phyloP scores from a whole-genome alignment of 2,113 vertebrate species.

The Coturnix japonica region DNA sequence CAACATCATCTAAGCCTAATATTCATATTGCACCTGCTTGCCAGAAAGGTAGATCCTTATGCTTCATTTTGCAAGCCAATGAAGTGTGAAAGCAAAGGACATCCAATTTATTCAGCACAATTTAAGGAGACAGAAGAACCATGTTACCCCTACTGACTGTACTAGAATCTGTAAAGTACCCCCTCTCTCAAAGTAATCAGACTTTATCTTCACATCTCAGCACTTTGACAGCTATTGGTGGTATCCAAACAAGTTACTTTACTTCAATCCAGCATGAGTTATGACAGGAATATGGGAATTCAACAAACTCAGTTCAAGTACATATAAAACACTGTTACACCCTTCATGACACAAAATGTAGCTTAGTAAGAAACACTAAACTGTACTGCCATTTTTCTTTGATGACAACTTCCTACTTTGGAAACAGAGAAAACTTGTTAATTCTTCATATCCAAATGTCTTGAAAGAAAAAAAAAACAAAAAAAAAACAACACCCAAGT shows the following conservation, averaged over 20 bases:
- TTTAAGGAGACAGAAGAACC: background rate
- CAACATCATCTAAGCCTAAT: background rate
- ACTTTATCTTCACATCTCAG: background rate
- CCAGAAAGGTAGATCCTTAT: background rate
- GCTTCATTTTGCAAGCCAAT: background rate
- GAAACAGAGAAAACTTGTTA: background rate
- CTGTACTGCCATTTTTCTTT: background rate
- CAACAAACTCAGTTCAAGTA: background rate
- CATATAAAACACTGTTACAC: background rate
- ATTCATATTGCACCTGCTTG: background rate
- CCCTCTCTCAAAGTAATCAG: background rate
- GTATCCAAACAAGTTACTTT: background rate
- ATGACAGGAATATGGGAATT: background rate
- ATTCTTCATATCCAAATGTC: background rate
- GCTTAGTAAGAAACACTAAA: background rate
- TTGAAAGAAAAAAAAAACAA: background rate
- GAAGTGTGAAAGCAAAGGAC: background rate
- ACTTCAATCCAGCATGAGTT: background rate
- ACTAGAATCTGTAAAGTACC: background rate
- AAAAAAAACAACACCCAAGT: background rate
- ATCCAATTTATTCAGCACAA: background rate
- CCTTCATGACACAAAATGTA: accelerated
- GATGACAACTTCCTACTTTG: background rate
- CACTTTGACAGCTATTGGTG: background rate
- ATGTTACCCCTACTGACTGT: accelerated